A percentile compares a stretch with the other conserved stretches of the same genome.
phyloP scores from a whole-genome alignment of 2,888 invertebrate genomes.

The Aporophyla lueneburgensis region DNA sequence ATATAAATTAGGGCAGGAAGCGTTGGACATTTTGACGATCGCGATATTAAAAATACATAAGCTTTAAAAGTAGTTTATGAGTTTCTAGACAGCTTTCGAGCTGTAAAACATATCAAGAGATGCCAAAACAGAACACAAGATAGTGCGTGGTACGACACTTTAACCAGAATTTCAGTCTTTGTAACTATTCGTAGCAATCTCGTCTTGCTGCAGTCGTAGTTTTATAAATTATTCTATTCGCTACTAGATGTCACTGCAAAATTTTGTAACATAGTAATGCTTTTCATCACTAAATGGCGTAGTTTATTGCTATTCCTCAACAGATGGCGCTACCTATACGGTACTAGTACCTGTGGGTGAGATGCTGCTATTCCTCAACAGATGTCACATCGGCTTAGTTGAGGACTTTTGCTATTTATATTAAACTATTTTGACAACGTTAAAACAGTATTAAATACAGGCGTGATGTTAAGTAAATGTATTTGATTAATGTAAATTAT shows the following conservation, averaged over 20 bases:
- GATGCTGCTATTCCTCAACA: conserved; percentile 31
- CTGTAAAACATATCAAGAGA: neutral
- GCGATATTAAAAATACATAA: too few relatives aligned
- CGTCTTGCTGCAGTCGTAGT: too few relatives aligned
- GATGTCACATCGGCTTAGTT: conserved; percentile 22
- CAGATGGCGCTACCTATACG: conserved; percentile 67
- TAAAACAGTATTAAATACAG: too few relatives aligned
- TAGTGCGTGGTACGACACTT: neutral
- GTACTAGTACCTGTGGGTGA: rapidly evolving
- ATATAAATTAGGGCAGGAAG: neutral
- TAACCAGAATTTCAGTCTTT: neutral
- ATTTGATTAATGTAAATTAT: neutral
- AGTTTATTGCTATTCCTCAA: conserved; percentile 58
- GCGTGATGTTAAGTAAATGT: neutral
- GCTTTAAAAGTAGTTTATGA: neutral
- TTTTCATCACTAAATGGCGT: conserved; percentile 30
- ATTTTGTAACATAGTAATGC: conserved; percentile 1
- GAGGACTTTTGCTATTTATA: neutral
- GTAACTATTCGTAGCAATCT: neutral
- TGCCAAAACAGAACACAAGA: neutral
- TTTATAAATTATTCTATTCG: conserved; percentile 49
- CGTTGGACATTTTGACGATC: too few relatives aligned
- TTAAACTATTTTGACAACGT: too few relatives aligned
- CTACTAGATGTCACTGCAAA: conserved; percentile 65
- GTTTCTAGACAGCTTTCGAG: neutral